Conservation (phyloP, 2,797 vertebrate species). For the Sebastes reedi region DNA sequence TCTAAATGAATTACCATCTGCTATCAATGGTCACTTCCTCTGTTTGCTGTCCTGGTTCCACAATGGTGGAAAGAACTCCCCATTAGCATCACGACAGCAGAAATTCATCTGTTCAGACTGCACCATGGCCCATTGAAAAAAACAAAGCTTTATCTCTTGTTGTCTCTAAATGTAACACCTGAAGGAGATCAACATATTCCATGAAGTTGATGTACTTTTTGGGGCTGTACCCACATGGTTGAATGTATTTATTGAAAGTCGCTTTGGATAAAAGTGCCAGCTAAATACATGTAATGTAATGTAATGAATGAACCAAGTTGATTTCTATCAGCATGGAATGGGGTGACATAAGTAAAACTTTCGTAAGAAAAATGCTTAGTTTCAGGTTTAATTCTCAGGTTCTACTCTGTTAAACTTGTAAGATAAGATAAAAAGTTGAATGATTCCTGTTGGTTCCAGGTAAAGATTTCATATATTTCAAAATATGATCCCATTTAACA, state of each 20-base stretch:
- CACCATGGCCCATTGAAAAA: background rate
- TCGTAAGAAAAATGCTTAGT: background rate
- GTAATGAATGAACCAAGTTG: background rate
- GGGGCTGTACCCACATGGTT: background rate
- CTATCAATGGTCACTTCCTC: background rate
- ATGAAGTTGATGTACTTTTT: background rate
- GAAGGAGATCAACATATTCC: background rate
- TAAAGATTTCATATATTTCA: background rate
- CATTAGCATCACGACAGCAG: background rate
- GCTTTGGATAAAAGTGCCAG: background rate
- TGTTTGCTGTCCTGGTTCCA: background rate
- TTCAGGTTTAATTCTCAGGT: background rate
- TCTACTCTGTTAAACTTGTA: background rate
- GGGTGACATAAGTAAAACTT: background rate
- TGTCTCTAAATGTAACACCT: background rate
- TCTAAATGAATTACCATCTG: background rate
- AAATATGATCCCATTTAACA: background rate
- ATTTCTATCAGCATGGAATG: background rate
- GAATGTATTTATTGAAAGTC: background rate
- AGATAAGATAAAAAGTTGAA: slow-evolving; percentile 1
- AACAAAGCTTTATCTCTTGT: background rate
- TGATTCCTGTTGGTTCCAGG: background rate
- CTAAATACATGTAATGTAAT: background rate
- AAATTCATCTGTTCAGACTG: background rate
- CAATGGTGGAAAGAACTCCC: background rate